Evolutionary conservation across 2,797 vertebrate species (phyloP), one percentile per base, ranked within the genome.

Genomic region (Gorsachius magnificus): DNA sequence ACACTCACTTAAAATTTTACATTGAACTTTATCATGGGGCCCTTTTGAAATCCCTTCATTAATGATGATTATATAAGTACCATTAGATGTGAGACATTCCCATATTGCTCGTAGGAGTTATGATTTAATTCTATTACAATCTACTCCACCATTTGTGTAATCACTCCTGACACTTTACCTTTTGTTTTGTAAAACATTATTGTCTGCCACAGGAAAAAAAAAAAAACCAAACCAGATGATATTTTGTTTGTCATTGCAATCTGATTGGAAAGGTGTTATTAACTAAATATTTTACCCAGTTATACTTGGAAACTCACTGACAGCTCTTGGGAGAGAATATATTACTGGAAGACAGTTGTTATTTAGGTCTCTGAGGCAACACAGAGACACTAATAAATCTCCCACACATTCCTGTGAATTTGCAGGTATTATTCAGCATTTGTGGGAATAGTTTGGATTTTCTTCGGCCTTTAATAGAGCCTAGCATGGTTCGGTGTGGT

Each of bases 61-160:
- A 96, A 93, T 89, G 79, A 83, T 77, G 28, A 86, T 72, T 85
- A 87, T 80, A 33, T 83, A 90, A 96, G 86, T 80, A 83, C 65
- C 82, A 87, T 74, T 85, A 69, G 41, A 72, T 79, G 45, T 10
- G 66, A 96, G 65, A 72, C 70, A 71, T 93, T 96, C 28, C 61
- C 28, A 75, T 68, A 79, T 29, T 96, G 69, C 79, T 94, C 5
- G 10, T 71, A 91, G 70, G 82, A 90, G 93, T 93, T 83, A 45
- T 15, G 74, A 92, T 74, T 94, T 95, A 95, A 58, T 96, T 77
- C 48, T 86, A 15, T 41, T 94, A 75, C 65, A 93, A 79, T 81
- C 88, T 89, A 60, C 21, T 71, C 80, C 50, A 64, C 63, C 25
- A 17, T 81, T 79, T 60, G 14, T 87, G 86, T 92, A 89, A 95